A percentile compares a stretch with the other conserved stretches of the same genome.
phyloP scores from a whole-genome alignment of 2,113 vertebrate genomes.

The Irena cyanogastra region DNA sequence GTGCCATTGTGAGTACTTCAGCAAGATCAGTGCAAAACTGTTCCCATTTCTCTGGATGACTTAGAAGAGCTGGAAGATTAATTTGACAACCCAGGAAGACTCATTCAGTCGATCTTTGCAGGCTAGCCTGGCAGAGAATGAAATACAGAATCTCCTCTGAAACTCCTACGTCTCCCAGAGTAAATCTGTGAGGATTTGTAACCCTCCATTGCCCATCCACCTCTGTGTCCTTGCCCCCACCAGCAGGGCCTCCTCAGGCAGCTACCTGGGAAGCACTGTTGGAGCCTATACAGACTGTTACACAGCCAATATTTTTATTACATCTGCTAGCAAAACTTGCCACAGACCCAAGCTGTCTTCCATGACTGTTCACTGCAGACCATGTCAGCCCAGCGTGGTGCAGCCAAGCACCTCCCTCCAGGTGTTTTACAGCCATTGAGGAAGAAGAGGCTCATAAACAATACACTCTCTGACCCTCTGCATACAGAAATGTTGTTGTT shows the following conservation, averaged over 20 bases:
- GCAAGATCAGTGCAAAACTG: background rate
- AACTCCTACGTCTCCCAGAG: background rate
- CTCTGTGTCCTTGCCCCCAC: background rate
- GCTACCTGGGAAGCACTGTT: background rate
- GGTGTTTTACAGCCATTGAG: background rate
- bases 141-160: background rate
- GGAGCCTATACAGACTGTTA: background rate
- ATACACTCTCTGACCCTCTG: background rate
- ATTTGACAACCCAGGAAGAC: background rate
- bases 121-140: background rate
- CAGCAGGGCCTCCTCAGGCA: background rate
- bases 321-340: background rate
- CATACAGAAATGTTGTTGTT: background rate
- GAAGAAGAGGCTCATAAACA: background rate
- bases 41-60: background rate
- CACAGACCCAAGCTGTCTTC: background rate
- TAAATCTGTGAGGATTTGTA: background rate
- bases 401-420: background rate
- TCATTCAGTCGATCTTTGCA: background rate
- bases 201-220: background rate
- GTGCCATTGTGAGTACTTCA: background rate
- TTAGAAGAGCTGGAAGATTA: background rate
- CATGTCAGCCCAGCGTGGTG: fast-evolving
- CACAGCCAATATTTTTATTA: background rate
- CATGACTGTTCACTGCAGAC: background rate